phyloP scores from a whole-genome alignment of 1,140 invertebrate genomes.

The Panagrolaimus sp. region DNA sequence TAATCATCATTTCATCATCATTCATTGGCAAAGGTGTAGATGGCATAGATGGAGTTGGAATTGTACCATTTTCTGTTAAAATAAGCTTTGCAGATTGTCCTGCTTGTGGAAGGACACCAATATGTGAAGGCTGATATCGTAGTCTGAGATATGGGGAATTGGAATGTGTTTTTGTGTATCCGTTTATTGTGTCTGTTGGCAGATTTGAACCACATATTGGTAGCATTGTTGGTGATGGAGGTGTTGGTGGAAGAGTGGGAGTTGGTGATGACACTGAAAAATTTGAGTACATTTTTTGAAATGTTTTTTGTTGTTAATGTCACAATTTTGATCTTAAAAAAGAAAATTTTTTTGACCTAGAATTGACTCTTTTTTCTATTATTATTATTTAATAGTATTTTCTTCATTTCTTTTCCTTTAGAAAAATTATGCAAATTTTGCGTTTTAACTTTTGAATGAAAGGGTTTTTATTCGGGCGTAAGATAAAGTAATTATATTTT shows the following conservation, averaged over 20 bases:
- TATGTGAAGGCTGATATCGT: background rate
- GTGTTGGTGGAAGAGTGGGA: background rate
- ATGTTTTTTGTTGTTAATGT: too few relatives aligned
- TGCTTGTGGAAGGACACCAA: constrained; percentile 2
- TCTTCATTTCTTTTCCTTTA: too few relatives aligned
- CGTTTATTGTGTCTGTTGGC: background rate
- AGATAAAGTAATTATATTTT: too few relatives aligned
- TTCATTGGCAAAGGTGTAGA: background rate
- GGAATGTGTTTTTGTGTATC: background rate
- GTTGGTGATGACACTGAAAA: too few relatives aligned
- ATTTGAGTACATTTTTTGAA: too few relatives aligned
- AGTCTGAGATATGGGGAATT: background rate
- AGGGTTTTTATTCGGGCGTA: too few relatives aligned
- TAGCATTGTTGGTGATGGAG: background rate
- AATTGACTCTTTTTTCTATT: too few relatives aligned
- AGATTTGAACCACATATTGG: background rate
- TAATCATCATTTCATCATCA: background rate
- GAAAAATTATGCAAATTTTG: too few relatives aligned
- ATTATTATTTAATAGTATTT: too few relatives aligned
- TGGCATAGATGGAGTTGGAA: background rate
- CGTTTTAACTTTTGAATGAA: too few relatives aligned
- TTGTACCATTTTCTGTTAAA: background rate
- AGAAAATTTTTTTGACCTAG: too few relatives aligned
- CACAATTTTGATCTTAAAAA: too few relatives aligned
- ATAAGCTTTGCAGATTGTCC: background rate